phyloP scores from a whole-genome alignment of 2,888 invertebrate species.

The Diloba caeruleocephala region DNA sequence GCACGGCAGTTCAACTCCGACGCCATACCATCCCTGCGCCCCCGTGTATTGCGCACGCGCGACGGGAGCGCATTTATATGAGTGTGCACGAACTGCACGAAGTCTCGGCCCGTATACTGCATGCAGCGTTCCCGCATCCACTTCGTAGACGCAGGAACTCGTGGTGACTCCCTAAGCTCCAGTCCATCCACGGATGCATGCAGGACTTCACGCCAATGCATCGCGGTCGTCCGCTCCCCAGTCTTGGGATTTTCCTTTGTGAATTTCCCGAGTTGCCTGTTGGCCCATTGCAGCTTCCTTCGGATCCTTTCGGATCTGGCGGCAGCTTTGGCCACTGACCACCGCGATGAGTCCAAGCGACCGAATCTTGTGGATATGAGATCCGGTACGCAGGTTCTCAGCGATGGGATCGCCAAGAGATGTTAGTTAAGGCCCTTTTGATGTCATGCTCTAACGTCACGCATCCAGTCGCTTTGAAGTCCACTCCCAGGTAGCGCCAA shows the following conservation, averaged over 20 bases:
- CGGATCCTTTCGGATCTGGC: constrained; percentile 43
- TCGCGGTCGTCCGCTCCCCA: background rate
- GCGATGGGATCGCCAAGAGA: constrained; percentile 10
- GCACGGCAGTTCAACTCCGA: constrained; percentile 58
- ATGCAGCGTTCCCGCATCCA: constrained; percentile 7
- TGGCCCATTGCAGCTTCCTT: constrained; percentile 10
- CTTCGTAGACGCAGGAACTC: constrained; percentile 10
- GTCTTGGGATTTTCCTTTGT: background rate
- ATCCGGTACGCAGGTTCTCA: constrained; percentile 4
- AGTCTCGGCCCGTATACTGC: constrained; percentile 19
- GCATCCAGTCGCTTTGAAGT: constrained; percentile 59
- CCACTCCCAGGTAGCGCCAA: no score
- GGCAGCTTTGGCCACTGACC: constrained; percentile 7
- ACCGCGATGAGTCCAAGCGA: constrained; percentile 1
- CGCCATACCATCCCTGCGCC: constrained; percentile 18
- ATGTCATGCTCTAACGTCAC: constrained; percentile 51
- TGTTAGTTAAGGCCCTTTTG: background rate
- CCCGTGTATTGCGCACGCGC: constrained; percentile 20
- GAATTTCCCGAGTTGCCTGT: background rate
- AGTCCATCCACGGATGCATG: constrained; percentile 21
- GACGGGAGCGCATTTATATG: constrained; percentile 28
- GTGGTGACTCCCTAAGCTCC: constrained; percentile 23
- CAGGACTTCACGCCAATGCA: constrained; percentile 23
- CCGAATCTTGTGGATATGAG: background rate
- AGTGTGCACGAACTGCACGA: constrained; percentile 31